Evolutionary conservation across 1,140 invertebrate genomes (phyloP), one percentile per base, ranked within the genome.

Genomic region (Schlechtendalia chinensis): DNA sequence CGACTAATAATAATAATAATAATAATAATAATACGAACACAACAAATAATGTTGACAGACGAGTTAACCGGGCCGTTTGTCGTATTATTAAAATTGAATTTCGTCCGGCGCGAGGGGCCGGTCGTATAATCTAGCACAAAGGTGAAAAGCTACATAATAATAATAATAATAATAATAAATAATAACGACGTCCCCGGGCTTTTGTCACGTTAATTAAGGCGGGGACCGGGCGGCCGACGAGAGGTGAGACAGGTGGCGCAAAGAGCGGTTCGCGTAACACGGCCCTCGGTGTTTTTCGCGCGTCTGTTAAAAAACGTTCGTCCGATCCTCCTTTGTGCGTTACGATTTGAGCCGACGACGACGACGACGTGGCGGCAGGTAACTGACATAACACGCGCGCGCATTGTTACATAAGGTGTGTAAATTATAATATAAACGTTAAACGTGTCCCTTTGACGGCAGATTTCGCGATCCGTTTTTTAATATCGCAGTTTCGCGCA

Each of bases 291-390:
- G 24, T 24, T 6, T 61, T 61, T 24, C 58, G 58, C 19, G 22
- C 58, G 32, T n/a, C 19, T 11, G n/a, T 5, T 22, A 39, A 4
- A 39, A 61, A 56, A 61, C 32, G n/a, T 61, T 61, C 58, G 58
- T 24, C 58, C 22, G 58, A 61, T 61, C 58, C 58, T n/a, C 22
- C 8, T 61, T 3, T 61, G 58, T 22, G 58, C 16, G 58, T 61
- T 61, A 61, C 22, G 58, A 61, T 61, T 61, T 61, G 58, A 61
- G 58, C 58, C 58, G 58, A 61, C 58, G 22, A 61, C 58, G 19
- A n/a, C n/a, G n/a, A n/a, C n/a, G n/a, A n/a, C n/a, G n/a, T n/a
- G n/a, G n/a, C n/a, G 32, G 32, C 32, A 39, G 32, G 32, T 39
- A 39, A 39, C 8, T 39, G 32, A 39, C 32, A 8, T 39, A 39